Base-by-base conservation (phyloP, 2,888 invertebrate genomes). In the Dorcus hopei region DNA sequence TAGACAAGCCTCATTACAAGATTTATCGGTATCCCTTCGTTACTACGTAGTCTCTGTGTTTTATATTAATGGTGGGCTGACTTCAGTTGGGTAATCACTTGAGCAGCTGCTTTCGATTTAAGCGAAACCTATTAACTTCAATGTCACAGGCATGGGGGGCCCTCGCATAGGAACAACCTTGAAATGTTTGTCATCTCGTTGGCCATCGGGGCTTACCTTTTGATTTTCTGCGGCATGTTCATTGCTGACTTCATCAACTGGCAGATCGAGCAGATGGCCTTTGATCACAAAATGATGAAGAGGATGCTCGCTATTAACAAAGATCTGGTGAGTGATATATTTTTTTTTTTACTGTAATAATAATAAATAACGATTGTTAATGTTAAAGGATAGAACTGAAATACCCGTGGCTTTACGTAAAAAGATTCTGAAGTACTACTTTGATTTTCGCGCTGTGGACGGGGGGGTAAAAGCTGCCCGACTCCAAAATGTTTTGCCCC, bases 61-160 rank as follows among this genome's bases (percentile, higher is more conserved):
- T 39, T 58, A 38, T n/a, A 47, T 54, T 11, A 50, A 51, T 38
- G 58, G 58, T n/a, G 58, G 50, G 19, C n/a, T 58, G 9, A 58
- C 58, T 14, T 54, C 53, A 40, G 33, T 51, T 2, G 58, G 58
- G 58, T 58, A 58, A 40, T 14, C 38, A 19, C 19, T 19, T 19
- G 2, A 19, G 19, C 3, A 19, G 19, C 3, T 1, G 19, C 19
- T 3, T 3, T 4, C 16, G n/a, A 42, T 16, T 14, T 26, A 8
- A 6, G 6, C 26, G 3, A 6, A 33, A 33, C 26, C 5, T 33
- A 33, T 33, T 49, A 38, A 11, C 14, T 42, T 26, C 19, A 19
- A 16, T 42, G 9, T 38, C 38, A 1, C 8, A 58, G 58, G 11
- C 51, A 45, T 40, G 54, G 49, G 11, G 58, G 58, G 3, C 43